These are phyloP conservation scores for Pedionomus torquatus DNA, from an alignment of 2,113 vertebrate species.

Conservation along the genomic window DNA sequence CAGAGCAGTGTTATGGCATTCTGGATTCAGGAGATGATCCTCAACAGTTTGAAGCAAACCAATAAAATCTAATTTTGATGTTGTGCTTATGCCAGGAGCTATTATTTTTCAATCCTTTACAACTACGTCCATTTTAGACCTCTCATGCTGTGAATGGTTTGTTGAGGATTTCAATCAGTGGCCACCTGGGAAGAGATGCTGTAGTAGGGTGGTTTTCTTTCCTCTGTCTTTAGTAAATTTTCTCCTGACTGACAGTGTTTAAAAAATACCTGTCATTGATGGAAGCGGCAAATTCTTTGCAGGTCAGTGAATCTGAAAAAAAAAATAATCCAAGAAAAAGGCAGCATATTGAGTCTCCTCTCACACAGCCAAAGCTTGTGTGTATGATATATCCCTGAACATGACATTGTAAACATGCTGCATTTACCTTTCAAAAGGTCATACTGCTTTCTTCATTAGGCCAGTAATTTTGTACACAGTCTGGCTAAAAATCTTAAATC, in stretches of 20 bases:
- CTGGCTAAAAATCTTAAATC: background rate
- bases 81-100: background rate
- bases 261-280: background rate
- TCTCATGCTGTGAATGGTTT: background rate
- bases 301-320: background rate
- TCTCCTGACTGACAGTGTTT: background rate
- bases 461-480: background rate
- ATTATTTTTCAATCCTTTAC: background rate
- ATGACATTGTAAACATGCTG: background rate
- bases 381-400: background rate
- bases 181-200: background rate
- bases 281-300: background rate
- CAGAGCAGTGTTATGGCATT: background rate
- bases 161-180: background rate
- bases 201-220: background rate
- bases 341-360: background rate
- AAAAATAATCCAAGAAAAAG: rapidly evolving
- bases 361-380: background rate
- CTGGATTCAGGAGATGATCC: background rate
- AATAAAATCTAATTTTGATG: background rate
- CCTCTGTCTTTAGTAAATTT: background rate
- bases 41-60: background rate
- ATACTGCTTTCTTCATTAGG: background rate
- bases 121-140: background rate
- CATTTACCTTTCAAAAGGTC: background rate